A percentile compares a stretch with the other conserved stretches of the same genome.
phyloP scores from a whole-genome alignment of 2,888 invertebrate genomes.

The Apodemia zela region DNA sequence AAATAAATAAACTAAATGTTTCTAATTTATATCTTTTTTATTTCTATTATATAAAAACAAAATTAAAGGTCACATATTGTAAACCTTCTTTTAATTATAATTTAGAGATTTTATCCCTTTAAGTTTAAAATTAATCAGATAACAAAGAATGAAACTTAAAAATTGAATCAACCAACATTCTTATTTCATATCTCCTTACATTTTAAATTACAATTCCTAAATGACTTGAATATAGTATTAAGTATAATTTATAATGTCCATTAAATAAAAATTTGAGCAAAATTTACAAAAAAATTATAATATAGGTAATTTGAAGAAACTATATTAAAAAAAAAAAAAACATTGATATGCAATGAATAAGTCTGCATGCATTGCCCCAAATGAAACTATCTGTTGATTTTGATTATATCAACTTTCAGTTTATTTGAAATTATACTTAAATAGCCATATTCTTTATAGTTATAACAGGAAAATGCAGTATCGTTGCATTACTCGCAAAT shows the following conservation, averaged over 20 bases:
- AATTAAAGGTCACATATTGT: conserved; percentile 1
- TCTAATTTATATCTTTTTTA: too few relatives aligned
- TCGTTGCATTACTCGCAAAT: neutral
- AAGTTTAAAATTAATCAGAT: neutral
- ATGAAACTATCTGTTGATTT: neutral
- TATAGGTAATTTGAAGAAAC: neutral
- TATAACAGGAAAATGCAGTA: neutral
- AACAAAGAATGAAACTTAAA: neutral
- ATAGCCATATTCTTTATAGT: neutral
- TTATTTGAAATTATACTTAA: neutral
- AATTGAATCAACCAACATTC: neutral
- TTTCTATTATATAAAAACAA: neutral
- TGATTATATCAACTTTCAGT: neutral
- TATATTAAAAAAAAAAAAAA: neutral
- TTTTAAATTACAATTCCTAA: conserved; percentile 40
- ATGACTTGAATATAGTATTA: conserved; percentile 26
- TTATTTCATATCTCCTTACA: neutral
- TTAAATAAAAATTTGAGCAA: conserved; percentile 19
- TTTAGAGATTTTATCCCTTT: neutral
- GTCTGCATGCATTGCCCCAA: neutral
- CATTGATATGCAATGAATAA: conserved; percentile 4
- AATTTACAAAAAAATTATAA: too few relatives aligned
- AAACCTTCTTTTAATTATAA: neutral
- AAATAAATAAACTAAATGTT: too few relatives aligned
- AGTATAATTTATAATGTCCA: conserved; percentile 1